Evolutionary conservation across 2,113 vertebrate genomes (phyloP), one percentile per base, ranked within the genome.

Genomic region (Urocolius indicus): DNA sequence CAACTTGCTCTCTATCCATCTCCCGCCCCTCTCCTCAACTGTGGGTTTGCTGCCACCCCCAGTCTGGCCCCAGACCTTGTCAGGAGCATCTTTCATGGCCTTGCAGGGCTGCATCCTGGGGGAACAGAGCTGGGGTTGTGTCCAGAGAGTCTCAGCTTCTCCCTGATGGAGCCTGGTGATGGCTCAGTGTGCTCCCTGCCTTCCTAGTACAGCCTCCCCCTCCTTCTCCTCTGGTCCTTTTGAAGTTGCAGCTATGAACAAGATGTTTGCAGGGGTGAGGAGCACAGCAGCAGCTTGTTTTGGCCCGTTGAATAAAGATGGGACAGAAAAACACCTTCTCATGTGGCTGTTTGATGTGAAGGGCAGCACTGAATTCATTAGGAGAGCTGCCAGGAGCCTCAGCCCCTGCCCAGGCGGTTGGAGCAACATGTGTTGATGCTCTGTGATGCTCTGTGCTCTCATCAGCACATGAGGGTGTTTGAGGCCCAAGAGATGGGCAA

Each of bases 241-340:
- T 91, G 96, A 93, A 95, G 84, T 81, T 45, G 58, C 94, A 91
- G 94, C 94, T 95, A 92, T 20, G 48, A 85, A 72, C 74, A 82
- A 95, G 67, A 79, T 68, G 90, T 84, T 93, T 87, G 87, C 11
- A 41, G 73, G 81, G 54, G 68, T 38, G 66, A 94, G 76, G 38
- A 41, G 68, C 8, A 11, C 32, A 5, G 92, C 32, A 76, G 84
- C 1, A 5, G 63, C 2, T 2, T 7, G 22, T 76, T 41, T 84
- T 43, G 92, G 88, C 0, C 0, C 84, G 16, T 20, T 80, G 93
- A 81, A 75, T 89, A 93, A 84, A 93, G 94, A 91, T 29, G 58
- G 92, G 74, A 66, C 86, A 9, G 29, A 71, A n/a, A 84, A 93
- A 74, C 69, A 72, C 90, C 84, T 95, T 79, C 81, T 85, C 77